phyloP scores from a whole-genome alignment of 2,888 invertebrate genomes.

The Heteromyza rotundicornis region DNA sequence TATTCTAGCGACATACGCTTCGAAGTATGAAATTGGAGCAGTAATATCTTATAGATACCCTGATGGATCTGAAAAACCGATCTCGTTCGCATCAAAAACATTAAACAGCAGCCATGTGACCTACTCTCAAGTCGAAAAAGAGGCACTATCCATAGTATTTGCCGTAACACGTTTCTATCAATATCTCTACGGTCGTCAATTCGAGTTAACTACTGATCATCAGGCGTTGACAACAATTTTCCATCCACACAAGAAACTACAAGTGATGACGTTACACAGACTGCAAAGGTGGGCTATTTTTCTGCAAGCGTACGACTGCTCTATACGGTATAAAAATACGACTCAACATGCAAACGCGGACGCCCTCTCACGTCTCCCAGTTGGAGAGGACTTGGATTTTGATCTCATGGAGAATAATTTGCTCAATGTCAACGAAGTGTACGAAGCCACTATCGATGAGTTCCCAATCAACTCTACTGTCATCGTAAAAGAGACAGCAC shows the following conservation, averaged over 20 bases:
- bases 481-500: constrained; percentile 12
- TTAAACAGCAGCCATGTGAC: constrained; percentile 21
- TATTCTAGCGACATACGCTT: constrained; percentile 27
- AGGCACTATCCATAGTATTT: constrained; percentile 24
- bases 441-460: too few species aligned
- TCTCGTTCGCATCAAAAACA: constrained; percentile 28
- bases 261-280: constrained; percentile 24
- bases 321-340: too few species aligned
- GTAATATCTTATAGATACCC: constrained; percentile 23
- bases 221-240: constrained; percentile 27
- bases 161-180: constrained; percentile 25
- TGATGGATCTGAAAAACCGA: constrained; percentile 24
- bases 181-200: constrained; percentile 24
- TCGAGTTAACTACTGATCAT: constrained; percentile 27
- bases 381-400: too few species aligned
- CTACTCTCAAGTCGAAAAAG: constrained; percentile 27
- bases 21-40: constrained; percentile 23
- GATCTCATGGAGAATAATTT: too few species aligned
- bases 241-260: constrained; percentile 26
- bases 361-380: too few species aligned
- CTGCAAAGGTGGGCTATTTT: constrained; percentile 27
- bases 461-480: too few species aligned
- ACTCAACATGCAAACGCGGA: too few species aligned
- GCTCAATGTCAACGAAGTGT: too few species aligned
- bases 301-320: constrained; percentile 19